phyloP scores from a whole-genome alignment of 2,888 invertebrate genomes.

The Linnaemya vulpina region DNA sequence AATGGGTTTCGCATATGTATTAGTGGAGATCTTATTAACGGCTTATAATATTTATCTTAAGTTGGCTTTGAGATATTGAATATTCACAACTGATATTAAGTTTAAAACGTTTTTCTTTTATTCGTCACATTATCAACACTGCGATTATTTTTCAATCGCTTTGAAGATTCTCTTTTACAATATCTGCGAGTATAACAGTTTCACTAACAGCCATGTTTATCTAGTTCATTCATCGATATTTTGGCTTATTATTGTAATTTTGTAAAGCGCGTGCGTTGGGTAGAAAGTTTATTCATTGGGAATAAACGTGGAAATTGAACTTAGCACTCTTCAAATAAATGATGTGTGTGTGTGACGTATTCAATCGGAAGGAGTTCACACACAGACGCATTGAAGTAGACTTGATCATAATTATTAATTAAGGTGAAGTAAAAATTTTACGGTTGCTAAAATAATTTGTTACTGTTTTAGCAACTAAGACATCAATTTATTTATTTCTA shows the following conservation, averaged over 20 bases:
- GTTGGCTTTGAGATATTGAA: slow-evolving; percentile 2
- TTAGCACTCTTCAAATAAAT: background rate
- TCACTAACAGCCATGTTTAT: background rate
- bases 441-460: no score
- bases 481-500: no score
- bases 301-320: background rate
- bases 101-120: background rate
- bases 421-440: no score
- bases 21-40: slow-evolving; percentile 15
- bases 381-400: no score
- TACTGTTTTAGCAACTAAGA: no score
- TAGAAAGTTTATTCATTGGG: background rate
- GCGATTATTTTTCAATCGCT: background rate
- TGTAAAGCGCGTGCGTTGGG: background rate
- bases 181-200: slow-evolving; percentile 14
- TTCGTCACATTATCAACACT: background rate
- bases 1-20: background rate
- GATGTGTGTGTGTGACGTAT: no score
- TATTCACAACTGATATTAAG: background rate
- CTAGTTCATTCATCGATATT: background rate
- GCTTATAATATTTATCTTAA: slow-evolving; percentile 24
- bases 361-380: no score
- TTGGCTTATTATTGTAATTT: background rate
- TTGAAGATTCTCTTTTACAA: background rate
- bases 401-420: no score